Base-by-base conservation (phyloP, 1,140 invertebrate genomes). In the Calephelis virginiensis region DNA sequence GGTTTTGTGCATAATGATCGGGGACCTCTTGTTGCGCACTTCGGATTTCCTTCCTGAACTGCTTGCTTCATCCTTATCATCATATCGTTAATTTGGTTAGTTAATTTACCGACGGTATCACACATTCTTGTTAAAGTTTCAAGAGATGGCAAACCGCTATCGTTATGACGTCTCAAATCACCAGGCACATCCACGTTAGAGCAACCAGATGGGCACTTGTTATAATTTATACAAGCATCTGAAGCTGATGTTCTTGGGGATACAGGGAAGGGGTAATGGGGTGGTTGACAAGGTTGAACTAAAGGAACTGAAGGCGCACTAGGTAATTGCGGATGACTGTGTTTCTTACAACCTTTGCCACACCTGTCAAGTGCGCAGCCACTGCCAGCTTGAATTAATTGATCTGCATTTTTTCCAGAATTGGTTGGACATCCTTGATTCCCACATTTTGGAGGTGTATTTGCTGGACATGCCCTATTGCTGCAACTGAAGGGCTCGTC, bases 121-220 rank as follows among this genome's bases (percentile, higher is more conserved):
- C 83, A 87, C 80, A 87, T 85, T 68, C 83, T 70, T 49, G 83
- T 76, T 0, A 87, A 67, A 10, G 71, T 70, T 59, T 66, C 67
- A 13, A 76, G 50, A 2, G 81, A 81, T 40, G 75, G 71, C 45
- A 75, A 45, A 5, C 11, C 64, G 53, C 59, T 63, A 11, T 59
- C 46, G 40, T 13, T 14, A 8, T 43, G 11, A 7, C 64, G 63
- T 13, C 66, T 66, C 28, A 38, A 56, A 66, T 81, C 79, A 37
- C 79, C 76, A 11, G 74, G 73, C 11, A 75, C 49, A 38, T 78
- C 71, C 1, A 62, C 13, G 1, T 11, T 28, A 0, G 73, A 72
- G 47, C 72, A 75, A 6, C 70, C 73, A 28, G 79, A 76, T 1
- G 64, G 48, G 64, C 72, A 80, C 5, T 50, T 12, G 8, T 67